Percentiles rank a stretch among this genome's conserved stretches.
These are phyloP conservation scores for Crotalus adamanteus DNA, from an alignment of 2,797 vertebrate genomes.

Conservation along the genomic window DNA sequence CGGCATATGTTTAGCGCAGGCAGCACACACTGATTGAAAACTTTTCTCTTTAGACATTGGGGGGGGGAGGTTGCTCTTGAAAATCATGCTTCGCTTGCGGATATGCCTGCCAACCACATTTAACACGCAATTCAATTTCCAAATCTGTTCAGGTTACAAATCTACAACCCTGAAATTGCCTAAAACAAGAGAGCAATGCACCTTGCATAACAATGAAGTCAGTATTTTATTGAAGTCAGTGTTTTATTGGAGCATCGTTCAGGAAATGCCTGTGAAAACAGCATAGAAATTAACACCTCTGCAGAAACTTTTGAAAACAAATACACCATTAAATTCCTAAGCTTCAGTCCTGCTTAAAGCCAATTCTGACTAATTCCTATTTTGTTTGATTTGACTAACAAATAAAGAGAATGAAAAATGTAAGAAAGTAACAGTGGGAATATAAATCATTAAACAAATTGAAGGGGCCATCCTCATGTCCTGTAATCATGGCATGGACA, in stretches of 20 bases:
- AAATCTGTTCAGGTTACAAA: background rate
- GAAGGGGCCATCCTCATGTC: background rate
- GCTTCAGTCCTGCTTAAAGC: background rate
- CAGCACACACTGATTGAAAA: background rate
- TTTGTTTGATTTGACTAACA: background rate
- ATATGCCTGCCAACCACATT: background rate
- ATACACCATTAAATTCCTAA: slow-evolving; percentile 31
- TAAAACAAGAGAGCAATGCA: background rate
- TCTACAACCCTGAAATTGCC: background rate
- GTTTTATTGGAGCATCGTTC: slow-evolving; percentile 45
- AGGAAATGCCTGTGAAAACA: slow-evolving; percentile 70
- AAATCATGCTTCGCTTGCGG: background rate
- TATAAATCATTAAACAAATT: background rate
- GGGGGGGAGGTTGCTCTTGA: background rate
- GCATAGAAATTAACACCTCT: slow-evolving; percentile 47
- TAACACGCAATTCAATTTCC: background rate
- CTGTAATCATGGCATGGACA: background rate
- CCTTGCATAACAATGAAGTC: slow-evolving; percentile 34
- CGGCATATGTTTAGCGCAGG: background rate
- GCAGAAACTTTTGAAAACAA: slow-evolving; percentile 54
- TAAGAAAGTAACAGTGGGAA: background rate
- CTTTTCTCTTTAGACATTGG: background rate
- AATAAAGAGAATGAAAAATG: background rate
- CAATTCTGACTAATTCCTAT: background rate
- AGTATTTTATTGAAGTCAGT: slow-evolving; percentile 31